Base-by-base conservation (phyloP, 2,797 vertebrate species). In the Passerculus sandwichensis region DNA sequence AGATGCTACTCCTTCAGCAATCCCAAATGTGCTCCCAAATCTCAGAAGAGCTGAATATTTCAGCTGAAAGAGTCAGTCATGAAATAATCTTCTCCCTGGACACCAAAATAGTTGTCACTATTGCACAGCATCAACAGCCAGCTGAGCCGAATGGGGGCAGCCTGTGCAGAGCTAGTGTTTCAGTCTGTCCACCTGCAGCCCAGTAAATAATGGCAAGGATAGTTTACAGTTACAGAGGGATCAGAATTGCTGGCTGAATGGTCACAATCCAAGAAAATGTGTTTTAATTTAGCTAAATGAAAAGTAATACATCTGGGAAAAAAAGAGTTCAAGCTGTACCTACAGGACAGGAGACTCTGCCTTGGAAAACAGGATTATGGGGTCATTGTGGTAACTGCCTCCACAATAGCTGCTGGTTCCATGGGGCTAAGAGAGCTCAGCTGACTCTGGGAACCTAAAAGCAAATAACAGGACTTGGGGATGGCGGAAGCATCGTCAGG, bases 281-380 rank as follows among this genome's bases (percentile, higher is more conserved):
- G 95, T 93, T 96, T 96, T 94, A 97, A 94, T 97, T 96, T 95
- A 96, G 81, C 80, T 94, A 93, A 96, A 94, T 91, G 96, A 92
- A 97, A 95, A 96, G 77, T 74, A 95, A 97, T 96, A 96, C 93
- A 87, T 91, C 93, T 97, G 96, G 93, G 94, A 95, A 95, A 85
- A 95, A 95, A 88, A 91, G 66, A 73, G 51, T 85, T 91, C 86
- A 92, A 78, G 57, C 67, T 65, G 62, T 92, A 95, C 93, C 88
- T 94, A 74, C 80, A 89, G 74, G 81, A 91, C 78, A 79, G 91
- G 84, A 92, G 84, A 76, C n/a, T 81, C 60, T 90, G 74, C 57
- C 71, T 91, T 69, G 77, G 92, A 95, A 95, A 93, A 89, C 84
- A 96, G 72, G 81, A 93, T 96, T 95, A 91, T 4, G 26, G 67